Conservation (phyloP, 1,140 invertebrate species). For the Pseudomyrmex dendroicus region DNA sequence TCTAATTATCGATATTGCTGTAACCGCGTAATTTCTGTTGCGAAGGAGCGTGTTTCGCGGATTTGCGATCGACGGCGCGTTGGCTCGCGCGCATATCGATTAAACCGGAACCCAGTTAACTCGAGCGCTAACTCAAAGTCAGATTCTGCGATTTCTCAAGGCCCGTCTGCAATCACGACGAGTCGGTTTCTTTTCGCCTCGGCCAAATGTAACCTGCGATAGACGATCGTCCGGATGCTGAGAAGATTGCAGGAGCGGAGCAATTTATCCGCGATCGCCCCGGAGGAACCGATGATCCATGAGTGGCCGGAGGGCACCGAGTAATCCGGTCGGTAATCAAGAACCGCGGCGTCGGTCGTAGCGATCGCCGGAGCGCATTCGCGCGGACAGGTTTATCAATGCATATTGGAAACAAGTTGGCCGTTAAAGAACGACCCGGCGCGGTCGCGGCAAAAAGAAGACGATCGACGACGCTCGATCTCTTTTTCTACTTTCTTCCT, state of each 20-base stretch:
- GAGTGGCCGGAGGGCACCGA: conserved; percentile 68
- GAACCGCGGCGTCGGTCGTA: conserved; percentile 67
- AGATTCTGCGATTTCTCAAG: conserved; percentile 59
- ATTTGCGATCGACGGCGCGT: conserved; percentile 18
- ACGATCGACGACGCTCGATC: conserved; percentile 37
- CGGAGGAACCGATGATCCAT: conserved; percentile 70
- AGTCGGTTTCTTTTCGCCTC: conserved; percentile 64
- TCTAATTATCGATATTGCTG: conserved; percentile 53
- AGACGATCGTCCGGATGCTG: conserved; percentile 68
- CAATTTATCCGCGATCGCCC: conserved; percentile 71
- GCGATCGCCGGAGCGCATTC: conserved; percentile 4
- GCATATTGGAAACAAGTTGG: conserved; percentile 78
- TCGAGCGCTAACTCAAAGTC: conserved; percentile 55
- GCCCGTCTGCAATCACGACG: conserved; percentile 41
- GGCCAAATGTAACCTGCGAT: conserved; percentile 64
- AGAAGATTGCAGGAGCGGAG: conserved; percentile 72
- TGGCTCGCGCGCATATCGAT: conserved; percentile 30
- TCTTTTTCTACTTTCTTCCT: conserved; percentile 22
- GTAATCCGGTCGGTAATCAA: conserved; percentile 75
- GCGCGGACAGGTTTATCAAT: conserved; percentile 77
- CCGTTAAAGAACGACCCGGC: conserved; percentile 63
- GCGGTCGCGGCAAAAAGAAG: conserved; percentile 52
- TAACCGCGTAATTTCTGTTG: not conserved
- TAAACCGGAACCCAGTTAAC: conserved; percentile 54
- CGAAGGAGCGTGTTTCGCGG: not conserved